Conservation (phyloP, 2,113 vertebrate species). For the Aspiorhynchus laticeps region DNA sequence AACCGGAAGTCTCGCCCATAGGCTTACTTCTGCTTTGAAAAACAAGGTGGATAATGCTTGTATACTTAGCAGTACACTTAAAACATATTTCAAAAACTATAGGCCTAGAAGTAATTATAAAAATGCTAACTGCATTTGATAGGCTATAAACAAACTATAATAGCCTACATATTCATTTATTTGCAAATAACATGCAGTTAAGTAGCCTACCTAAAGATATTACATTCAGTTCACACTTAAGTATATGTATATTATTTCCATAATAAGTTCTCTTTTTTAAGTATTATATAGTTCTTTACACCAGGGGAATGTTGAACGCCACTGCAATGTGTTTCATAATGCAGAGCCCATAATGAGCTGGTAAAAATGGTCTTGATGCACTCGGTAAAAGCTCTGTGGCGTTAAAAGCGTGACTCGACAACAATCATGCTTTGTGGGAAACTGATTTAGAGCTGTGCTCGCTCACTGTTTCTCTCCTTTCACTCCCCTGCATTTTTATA, state of each 20-base stretch:
- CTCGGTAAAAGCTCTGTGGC: slow-evolving; percentile 30
- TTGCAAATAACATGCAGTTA: background rate
- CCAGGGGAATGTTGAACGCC: background rate
- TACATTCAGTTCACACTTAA: background rate
- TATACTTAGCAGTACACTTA: background rate
- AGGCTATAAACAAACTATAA: no score
- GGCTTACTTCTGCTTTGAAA: no score
- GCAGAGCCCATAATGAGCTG: slow-evolving; percentile 21
- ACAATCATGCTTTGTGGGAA: slow-evolving; percentile 60
- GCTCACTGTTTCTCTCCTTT: slow-evolving; percentile 10
- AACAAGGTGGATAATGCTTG: background rate
- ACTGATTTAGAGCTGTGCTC: slow-evolving; percentile 61
- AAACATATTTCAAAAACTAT: background rate
- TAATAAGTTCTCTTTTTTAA: background rate
- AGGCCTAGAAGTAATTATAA: background rate
- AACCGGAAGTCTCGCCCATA: no score
- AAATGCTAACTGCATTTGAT: background rate
- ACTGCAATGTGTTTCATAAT: slow-evolving; percentile 5
- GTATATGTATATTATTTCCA: background rate
- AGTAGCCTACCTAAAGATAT: background rate
- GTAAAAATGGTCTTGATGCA: slow-evolving; percentile 15
- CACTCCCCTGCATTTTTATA: slow-evolving; percentile 62
- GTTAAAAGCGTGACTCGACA: slow-evolving; percentile 36
- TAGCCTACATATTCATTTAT: background rate
- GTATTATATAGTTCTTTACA: background rate